phyloP scores from a whole-genome alignment of 2,797 vertebrate genomes.

The Caiman crocodilus region DNA sequence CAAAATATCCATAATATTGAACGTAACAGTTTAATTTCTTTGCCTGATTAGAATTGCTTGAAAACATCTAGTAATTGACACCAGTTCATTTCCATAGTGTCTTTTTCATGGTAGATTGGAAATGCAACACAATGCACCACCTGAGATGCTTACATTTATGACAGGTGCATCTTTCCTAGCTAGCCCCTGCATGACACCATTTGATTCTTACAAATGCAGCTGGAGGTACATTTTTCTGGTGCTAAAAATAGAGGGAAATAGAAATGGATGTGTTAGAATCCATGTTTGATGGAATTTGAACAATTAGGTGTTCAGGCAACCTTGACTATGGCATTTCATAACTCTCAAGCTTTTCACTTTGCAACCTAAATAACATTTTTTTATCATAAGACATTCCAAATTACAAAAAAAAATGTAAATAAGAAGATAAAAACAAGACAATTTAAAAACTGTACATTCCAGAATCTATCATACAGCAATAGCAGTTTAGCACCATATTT shows the following conservation, averaged over 20 bases:
- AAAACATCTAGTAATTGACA: slow-evolving; percentile 83
- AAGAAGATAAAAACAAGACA: too few relatives aligned
- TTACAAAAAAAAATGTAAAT: too few relatives aligned
- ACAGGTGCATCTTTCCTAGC: slow-evolving; percentile 81
- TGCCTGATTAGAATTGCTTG: slow-evolving; percentile 79
- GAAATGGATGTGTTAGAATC: slow-evolving; percentile 56
- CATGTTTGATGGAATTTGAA: slow-evolving; percentile 19
- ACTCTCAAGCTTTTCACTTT: slow-evolving; percentile 9
- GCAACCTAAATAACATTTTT: slow-evolving; percentile 11
- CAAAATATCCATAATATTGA: slow-evolving; percentile 72
- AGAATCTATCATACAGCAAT: too few relatives aligned
- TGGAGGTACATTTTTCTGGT: slow-evolving; percentile 80
- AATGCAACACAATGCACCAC: slow-evolving; percentile 78
- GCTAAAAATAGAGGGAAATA: slow-evolving; percentile 44
- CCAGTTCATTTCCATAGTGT: slow-evolving; percentile 78
- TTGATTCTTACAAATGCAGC: slow-evolving; percentile 78
- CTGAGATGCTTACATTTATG: slow-evolving; percentile 74
- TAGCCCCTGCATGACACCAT: slow-evolving; percentile 72
- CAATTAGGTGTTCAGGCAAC: neutral
- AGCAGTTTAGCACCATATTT: too few relatives aligned
- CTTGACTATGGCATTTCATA: slow-evolving; percentile 17
- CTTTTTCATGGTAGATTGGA: slow-evolving; percentile 75
- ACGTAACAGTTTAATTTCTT: slow-evolving; percentile 76
- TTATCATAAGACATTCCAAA: neutral
- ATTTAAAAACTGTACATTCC: too few relatives aligned